Evolutionary conservation across 2,888 invertebrate species (phyloP), one percentile per base, ranked within the genome.

Genomic region (Ichneumon xanthorius): DNA sequence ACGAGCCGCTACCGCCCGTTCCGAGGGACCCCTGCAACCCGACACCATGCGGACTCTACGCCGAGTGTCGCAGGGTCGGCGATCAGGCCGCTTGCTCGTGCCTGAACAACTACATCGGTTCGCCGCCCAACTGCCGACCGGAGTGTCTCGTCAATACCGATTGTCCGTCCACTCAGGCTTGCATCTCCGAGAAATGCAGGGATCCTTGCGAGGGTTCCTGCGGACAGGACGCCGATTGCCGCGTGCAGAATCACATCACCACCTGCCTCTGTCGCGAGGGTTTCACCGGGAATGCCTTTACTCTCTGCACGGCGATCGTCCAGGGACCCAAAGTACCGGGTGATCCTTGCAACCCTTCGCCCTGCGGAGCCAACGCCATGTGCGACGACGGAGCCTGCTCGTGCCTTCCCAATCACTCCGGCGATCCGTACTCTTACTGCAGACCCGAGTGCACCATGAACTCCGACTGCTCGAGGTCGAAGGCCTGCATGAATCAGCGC

Each of bases 401-500:
- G 6, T 98, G 97, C 92, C 95, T 96, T 58, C 94, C 96, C 1
- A 96, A 96, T 70, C 97, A 97, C 89, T 95, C 96, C 73, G 98
- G 98, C 16, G 95, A 96, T 85, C 97, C 97, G 4, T 96, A 96
- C 84, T 95, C 95, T 0, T 94, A 92, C 88, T 97, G 97, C 91
- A 95, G 97, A 85, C 97, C 97, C 6, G 97, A 97, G 94, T 97
- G 97, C 91, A 95, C 96, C 0, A 95, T 96, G 70, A 97, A 96
- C 89, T 95, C 96, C 14, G 97, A 97, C 89, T 97, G 97, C 92
- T 94, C 96, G 80, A 95, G 96, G 63, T 95, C 95, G 88, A 94
- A 96, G 89, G 96, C 97, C 19, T 97, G 97, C 88, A 95, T 96
- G 86, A 96, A 96, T 89, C 96, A 96, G 82, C 96, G 96, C 90